Percentiles rank a stretch among this genome's conserved stretches.
Conservation (phyloP, 2,888 invertebrate species). For the Orthonychiurus folsomi region DNA sequence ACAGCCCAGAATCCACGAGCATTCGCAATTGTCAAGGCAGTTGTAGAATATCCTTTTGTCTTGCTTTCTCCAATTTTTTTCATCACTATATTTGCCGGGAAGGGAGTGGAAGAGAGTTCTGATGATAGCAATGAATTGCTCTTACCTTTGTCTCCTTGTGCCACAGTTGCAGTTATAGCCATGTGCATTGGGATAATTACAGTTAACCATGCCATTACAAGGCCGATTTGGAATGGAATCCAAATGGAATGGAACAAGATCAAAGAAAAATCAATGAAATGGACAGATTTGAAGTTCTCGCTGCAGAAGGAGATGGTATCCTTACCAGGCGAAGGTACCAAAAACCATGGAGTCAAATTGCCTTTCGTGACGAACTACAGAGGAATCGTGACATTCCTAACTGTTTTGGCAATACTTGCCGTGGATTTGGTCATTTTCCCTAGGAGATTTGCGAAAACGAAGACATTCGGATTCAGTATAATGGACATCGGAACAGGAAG, state of each 20-base stretch:
- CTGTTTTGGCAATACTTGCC: constrained; percentile 75
- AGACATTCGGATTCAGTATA: constrained; percentile 70
- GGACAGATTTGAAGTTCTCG: constrained; percentile 6
- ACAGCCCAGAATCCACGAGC: constrained; percentile 18
- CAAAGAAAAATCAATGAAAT: constrained; percentile 20
- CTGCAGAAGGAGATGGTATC: neutral
- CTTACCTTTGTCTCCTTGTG: neutral
- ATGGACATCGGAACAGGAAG: constrained; percentile 96
- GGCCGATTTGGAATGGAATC: constrained; percentile 30
- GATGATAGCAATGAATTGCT: neutral
- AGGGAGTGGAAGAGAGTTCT: constrained; percentile 10
- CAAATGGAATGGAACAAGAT: constrained; percentile 22
- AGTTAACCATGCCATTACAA: constrained; percentile 31
- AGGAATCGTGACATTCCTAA: constrained; percentile 61
- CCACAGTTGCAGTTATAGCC: constrained; percentile 15
- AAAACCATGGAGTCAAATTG: constrained; percentile 16
- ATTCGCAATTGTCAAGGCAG: constrained; percentile 22
- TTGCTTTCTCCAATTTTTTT: neutral
- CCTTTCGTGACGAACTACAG: constrained; percentile 57
- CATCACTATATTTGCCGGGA: neutral
- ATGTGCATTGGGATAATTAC: constrained; percentile 23
- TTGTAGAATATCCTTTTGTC: constrained; percentile 34
- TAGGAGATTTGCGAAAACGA: constrained; percentile 75
- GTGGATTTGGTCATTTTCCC: constrained; percentile 89
- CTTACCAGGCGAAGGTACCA: too few species aligned